Evolutionary conservation across 2,797 vertebrate species (phyloP).

Genomic region (Mareca penelope): DNA sequence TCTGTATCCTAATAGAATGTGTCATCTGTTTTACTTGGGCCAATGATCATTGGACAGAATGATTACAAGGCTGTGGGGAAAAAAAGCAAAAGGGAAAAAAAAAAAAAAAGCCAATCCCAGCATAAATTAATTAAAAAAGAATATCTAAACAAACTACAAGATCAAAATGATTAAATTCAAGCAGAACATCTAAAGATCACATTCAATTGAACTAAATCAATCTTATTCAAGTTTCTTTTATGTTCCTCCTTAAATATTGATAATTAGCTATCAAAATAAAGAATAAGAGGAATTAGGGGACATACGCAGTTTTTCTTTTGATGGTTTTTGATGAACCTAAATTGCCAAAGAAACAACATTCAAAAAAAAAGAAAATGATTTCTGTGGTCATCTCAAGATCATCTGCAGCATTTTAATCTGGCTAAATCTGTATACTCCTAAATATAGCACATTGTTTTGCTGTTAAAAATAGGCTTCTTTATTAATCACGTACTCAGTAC

Average conservation of each 20-base stretch:
- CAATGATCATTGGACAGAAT: background rate
- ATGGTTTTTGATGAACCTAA: background rate
- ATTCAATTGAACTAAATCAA: background rate
- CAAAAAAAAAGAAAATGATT: background rate
- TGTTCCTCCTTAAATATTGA: background rate
- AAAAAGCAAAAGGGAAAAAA: background rate
- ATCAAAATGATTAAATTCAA: background rate
- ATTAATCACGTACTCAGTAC: background rate
- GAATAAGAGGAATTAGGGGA: background rate
- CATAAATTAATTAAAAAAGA: background rate
- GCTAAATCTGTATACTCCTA: conserved; percentile 15
- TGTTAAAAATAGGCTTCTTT: conserved; percentile 55
- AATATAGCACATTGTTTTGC: conserved; percentile 53
- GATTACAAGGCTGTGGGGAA: background rate
- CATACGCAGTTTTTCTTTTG: background rate
- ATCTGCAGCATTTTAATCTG: background rate
- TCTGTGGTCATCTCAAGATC: background rate
- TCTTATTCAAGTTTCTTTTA: background rate
- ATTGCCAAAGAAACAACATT: background rate
- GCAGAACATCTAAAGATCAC: background rate
- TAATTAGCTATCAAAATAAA: background rate
- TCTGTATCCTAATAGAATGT: background rate
- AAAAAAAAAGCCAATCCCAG: background rate
- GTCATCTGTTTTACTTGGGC: background rate
- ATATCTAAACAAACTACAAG: background rate